Conservation (phyloP, 1,140 invertebrate species). For the Drosophila virilis region DNA sequence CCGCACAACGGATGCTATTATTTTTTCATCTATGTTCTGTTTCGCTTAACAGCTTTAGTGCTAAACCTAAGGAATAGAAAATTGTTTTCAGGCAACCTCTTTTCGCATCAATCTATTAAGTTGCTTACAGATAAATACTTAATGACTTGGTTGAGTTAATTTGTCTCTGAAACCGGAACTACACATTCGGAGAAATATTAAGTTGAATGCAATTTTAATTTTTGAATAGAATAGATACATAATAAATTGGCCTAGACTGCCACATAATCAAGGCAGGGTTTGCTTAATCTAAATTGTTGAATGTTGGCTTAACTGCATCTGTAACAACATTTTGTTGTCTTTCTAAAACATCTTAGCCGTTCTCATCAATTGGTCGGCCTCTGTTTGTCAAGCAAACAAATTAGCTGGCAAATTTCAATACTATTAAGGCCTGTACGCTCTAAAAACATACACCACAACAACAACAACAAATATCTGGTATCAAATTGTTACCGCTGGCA, state of each 20-base stretch:
- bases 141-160: too few species aligned
- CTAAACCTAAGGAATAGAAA: too few species aligned
- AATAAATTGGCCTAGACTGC: too few species aligned
- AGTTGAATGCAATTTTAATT: too few species aligned
- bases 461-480: neutral
- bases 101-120: too few species aligned
- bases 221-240: too few species aligned
- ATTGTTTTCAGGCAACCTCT: too few species aligned
- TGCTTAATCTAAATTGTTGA: neutral
- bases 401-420: conserved; percentile 48
- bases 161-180: too few species aligned
- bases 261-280: neutral
- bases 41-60: neutral
- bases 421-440: conserved; percentile 16
- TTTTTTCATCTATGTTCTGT: conserved; percentile 33
- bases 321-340: conserved; percentile 1
- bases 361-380: conserved; percentile 14
- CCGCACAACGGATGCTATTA: conserved; percentile 63
- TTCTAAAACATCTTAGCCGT: neutral
- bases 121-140: too few species aligned
- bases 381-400: conserved; percentile 63
- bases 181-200: too few species aligned
- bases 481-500: conserved; percentile 31
- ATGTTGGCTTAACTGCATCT: neutral
- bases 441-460: conserved; percentile 1